Evolutionary conservation across 2,113 vertebrate genomes (phyloP).

Genomic region (Recurvirostra avosetta): DNA sequence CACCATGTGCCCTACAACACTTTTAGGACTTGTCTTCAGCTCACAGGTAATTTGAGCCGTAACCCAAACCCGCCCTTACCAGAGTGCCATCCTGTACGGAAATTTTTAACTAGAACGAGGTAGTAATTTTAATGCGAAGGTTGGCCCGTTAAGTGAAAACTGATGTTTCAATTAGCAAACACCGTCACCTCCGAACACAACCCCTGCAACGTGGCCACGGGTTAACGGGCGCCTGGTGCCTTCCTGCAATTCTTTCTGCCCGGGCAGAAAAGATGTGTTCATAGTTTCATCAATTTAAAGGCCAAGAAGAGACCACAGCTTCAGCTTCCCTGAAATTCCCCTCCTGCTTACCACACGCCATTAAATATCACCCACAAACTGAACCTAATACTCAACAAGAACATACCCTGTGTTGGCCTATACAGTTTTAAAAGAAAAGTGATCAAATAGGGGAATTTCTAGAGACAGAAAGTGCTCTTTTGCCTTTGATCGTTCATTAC

Average conservation of each 20-base stretch:
- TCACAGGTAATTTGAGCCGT: neutral
- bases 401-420: accelerated
- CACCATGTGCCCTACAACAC: neutral
- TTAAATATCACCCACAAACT: neutral
- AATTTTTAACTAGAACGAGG: neutral
- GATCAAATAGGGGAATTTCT: neutral
- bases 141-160: neutral
- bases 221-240: neutral
- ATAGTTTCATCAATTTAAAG: neutral
- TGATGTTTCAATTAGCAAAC: neutral
- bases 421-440: accelerated
- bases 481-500: neutral
- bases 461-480: neutral
- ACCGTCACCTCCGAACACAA: neutral
- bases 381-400: neutral
- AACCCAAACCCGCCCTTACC: neutral
- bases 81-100: neutral
- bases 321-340: neutral
- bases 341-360: neutral
- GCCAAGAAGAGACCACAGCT: neutral
- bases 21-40: neutral
- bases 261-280: neutral
- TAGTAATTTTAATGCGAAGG: neutral
- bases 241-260: neutral
- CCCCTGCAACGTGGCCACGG: accelerated